Conservation (phyloP, 2,113 vertebrate species). For the Scophthalmus maximus region DNA sequence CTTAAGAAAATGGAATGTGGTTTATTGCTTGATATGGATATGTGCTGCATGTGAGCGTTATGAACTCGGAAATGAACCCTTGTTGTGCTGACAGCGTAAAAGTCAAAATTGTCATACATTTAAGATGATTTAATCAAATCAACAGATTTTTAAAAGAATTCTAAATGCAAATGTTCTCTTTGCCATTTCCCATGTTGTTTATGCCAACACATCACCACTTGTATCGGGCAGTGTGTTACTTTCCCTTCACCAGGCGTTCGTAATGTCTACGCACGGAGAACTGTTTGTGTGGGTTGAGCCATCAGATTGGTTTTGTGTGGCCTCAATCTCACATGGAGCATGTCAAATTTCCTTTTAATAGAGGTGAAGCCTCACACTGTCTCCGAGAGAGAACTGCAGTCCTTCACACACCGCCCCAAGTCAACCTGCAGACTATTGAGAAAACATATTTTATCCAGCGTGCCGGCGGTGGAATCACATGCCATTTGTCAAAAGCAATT, state of each 20-base stretch:
- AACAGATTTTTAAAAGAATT: too few relatives aligned
- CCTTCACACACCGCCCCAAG: conserved; percentile 56
- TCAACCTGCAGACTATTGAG: conserved; percentile 39
- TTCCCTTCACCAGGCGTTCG: not conserved
- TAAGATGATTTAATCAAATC: too few relatives aligned
- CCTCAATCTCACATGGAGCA: conserved; percentile 50
- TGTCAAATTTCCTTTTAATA: conserved; percentile 71
- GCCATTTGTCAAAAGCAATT: not conserved
- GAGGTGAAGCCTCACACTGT: conserved; percentile 44
- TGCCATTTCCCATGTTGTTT: too few relatives aligned
- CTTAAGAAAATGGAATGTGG: not conserved
- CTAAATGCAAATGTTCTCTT: too few relatives aligned
- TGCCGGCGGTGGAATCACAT: not conserved
- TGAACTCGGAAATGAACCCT: too few relatives aligned
- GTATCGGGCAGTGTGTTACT: not conserved
- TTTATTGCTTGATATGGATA: not conserved
- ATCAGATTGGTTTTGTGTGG: conserved; percentile 39
- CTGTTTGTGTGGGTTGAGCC: conserved; percentile 16
- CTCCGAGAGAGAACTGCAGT: conserved; percentile 40
- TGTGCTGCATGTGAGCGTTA: not conserved
- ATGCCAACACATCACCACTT: too few relatives aligned
- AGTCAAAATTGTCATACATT: too few relatives aligned
- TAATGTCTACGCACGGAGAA: not conserved
- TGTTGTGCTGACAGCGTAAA: too few relatives aligned
- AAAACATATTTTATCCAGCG: not conserved